Conservation (phyloP, 2,113 vertebrate species). For the Ptilorrhoa leucosticta region DNA sequence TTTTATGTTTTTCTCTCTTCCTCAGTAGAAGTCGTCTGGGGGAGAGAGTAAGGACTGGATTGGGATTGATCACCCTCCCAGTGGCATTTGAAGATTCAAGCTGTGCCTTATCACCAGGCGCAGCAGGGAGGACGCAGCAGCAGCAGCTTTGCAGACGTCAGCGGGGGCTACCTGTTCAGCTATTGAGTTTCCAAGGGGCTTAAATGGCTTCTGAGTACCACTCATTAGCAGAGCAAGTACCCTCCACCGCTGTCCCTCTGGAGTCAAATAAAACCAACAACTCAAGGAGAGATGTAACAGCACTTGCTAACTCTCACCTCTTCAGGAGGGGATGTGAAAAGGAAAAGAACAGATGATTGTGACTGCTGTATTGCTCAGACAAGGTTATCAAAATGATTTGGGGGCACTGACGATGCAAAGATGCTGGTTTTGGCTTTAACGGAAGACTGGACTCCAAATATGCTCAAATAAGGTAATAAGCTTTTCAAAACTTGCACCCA, state of each 20-base stretch:
- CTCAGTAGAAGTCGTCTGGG: background rate
- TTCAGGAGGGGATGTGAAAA: background rate
- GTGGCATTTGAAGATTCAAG: conserved; percentile 23
- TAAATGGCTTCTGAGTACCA: background rate
- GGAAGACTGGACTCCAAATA: background rate
- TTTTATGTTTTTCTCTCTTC: conserved; percentile 1
- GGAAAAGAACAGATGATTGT: background rate
- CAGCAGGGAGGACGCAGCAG: background rate
- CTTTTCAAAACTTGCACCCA: background rate
- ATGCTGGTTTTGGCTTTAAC: background rate
- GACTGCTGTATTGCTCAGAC: background rate
- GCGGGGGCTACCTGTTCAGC: background rate
- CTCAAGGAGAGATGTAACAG: background rate
- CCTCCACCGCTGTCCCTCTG: background rate
- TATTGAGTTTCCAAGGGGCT: background rate
- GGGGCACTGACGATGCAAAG: fast-evolving
- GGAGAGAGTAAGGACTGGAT: background rate
- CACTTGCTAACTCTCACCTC: background rate
- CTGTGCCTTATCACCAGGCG: background rate
- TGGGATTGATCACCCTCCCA: conserved; percentile 5
- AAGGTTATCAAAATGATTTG: background rate
- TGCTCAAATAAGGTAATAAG: background rate
- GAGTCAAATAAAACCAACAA: background rate
- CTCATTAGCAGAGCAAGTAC: background rate
- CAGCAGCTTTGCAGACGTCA: background rate